A percentile compares a stretch with the other conserved stretches of the same genome.
Evolutionary conservation across 2,888 invertebrate genomes (phyloP).

Genomic region (Cantharis lateralis): DNA sequence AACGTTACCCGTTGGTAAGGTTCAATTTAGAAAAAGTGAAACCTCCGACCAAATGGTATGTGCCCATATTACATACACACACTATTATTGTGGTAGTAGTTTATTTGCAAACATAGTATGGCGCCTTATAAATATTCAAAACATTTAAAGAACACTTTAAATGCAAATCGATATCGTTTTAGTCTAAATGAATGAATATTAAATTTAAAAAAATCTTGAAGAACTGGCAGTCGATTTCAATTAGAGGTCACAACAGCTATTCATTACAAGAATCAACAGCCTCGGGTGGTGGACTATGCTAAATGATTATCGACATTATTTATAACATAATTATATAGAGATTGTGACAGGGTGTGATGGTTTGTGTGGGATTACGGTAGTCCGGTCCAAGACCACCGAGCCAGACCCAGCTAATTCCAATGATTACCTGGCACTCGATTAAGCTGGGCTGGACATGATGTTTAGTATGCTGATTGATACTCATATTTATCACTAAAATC

Average conservation of each 20-base stretch:
- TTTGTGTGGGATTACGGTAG: slow-evolving; percentile 55
- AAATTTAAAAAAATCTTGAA: slow-evolving; percentile 23
- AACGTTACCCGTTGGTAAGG: slow-evolving; percentile 3
- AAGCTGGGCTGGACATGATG: slow-evolving; percentile 42
- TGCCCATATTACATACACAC: neutral
- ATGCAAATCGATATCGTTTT: slow-evolving; percentile 23
- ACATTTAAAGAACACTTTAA: slow-evolving; percentile 22
- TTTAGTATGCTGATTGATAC: slow-evolving; percentile 44
- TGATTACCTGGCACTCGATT: slow-evolving; percentile 59
- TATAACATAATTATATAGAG: slow-evolving; percentile 58
- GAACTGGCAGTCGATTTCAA: slow-evolving; percentile 51
- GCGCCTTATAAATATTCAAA: slow-evolving; percentile 15
- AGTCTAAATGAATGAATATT: slow-evolving; percentile 29
- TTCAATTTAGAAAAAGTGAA: neutral
- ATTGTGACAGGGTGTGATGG: slow-evolving; percentile 56
- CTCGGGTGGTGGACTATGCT: slow-evolving; percentile 42
- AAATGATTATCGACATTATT: slow-evolving; percentile 55
- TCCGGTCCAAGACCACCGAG: slow-evolving; percentile 59
- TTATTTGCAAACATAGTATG: neutral
- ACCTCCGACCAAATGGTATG: neutral
- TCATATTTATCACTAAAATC: slow-evolving; percentile 39
- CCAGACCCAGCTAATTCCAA: slow-evolving; percentile 61
- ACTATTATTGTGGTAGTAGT: neutral
- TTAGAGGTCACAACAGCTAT: slow-evolving; percentile 49
- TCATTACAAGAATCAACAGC: slow-evolving; percentile 42